Evolutionary conservation across 2,797 vertebrate genomes (phyloP).

Genomic region (Mormyrops attenuatus): DNA sequence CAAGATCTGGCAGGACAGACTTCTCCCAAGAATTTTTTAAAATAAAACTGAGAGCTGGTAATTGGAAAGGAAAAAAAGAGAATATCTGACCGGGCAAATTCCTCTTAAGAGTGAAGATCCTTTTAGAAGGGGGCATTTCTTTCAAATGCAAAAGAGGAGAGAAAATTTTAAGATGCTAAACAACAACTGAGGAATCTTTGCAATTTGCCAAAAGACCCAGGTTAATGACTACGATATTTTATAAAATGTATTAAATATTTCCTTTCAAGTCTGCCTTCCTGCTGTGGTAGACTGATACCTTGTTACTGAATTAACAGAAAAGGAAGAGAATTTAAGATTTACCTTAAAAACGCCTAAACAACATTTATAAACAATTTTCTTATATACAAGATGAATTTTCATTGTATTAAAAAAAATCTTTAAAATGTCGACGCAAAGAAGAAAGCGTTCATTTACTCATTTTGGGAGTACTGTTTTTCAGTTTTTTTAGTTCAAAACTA

Average conservation of each 20-base stretch:
- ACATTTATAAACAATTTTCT: neutral
- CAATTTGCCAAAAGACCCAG: neutral
- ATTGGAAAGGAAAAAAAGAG: neutral
- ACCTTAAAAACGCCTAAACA: neutral
- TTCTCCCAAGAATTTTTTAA: neutral
- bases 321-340: neutral
- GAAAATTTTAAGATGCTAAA: neutral
- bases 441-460: constrained; percentile 16
- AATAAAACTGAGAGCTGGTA: neutral
- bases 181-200: neutral
- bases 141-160: neutral
- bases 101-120: neutral
- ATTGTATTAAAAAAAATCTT: constrained; percentile 1
- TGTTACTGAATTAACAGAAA: neutral
- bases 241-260: neutral
- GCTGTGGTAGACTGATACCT: neutral
- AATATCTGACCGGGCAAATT: neutral
- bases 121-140: neutral
- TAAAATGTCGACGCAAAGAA: neutral
- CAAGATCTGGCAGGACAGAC: neutral
- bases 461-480: constrained; percentile 6
- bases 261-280: neutral
- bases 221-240: neutral
- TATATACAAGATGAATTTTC: neutral
- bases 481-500: constrained; percentile 20